These are phyloP conservation scores for Drosophila littoralis DNA, from an alignment of 1,140 invertebrate species.

Conservation along the genomic window DNA sequence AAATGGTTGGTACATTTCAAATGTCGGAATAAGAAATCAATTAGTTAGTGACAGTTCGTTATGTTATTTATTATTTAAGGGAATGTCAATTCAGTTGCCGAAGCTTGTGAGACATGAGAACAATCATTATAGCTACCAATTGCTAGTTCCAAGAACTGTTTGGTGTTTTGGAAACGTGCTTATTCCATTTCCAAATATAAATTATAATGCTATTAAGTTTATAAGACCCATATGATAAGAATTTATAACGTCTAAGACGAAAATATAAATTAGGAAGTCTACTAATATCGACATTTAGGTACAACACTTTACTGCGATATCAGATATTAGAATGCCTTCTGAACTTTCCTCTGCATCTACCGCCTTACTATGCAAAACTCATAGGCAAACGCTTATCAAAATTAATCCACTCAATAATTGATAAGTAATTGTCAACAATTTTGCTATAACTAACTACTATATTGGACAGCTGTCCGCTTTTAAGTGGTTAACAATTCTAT, in stretches of 20 bases:
- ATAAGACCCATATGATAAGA: neutral
- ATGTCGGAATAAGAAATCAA: constrained; percentile 6
- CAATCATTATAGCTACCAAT: neutral
- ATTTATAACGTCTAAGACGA: neutral
- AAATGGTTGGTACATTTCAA: constrained; percentile 35
- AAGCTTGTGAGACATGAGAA: too few relatives aligned
- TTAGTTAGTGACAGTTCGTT: constrained; percentile 17
- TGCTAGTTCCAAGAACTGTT: constrained; percentile 8
- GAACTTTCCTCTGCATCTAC: too few relatives aligned
- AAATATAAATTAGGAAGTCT: constrained; percentile 8
- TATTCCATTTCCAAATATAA: constrained; percentile 11
- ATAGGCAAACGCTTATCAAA: neutral
- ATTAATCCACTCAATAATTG: neutral
- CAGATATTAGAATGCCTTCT: neutral
- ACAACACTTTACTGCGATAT: neutral
- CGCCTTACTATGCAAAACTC: neutral
- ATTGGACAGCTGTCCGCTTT: neutral
- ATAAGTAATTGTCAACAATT: neutral
- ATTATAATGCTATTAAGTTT: neutral
- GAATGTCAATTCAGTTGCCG: too few relatives aligned
- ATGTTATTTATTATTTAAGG: neutral
- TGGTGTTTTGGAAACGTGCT: neutral
- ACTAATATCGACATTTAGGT: neutral
- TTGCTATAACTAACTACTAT: neutral
- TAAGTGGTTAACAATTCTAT: neutral